Percentiles rank a stretch among this genome's conserved stretches.
phyloP scores from a whole-genome alignment of 1,140 invertebrate genomes.

The Episyrphus balteatus region DNA sequence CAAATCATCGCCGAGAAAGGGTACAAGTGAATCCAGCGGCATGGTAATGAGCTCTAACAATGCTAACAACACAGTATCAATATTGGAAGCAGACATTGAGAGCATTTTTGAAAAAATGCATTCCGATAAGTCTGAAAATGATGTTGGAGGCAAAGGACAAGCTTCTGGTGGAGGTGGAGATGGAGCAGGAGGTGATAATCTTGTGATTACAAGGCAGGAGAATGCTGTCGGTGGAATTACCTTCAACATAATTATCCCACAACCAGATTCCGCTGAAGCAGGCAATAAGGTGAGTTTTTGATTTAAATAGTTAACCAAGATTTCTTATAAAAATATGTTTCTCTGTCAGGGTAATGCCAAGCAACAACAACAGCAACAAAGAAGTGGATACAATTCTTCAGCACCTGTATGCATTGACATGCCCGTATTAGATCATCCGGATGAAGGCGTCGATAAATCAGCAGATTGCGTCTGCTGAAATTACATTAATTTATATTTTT shows the following conservation, averaged over 20 bases:
- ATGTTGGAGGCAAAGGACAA: conserved; percentile 7
- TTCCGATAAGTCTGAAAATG: too few species aligned
- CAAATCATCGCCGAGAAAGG: too few species aligned
- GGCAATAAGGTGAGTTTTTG: conserved; percentile 1
- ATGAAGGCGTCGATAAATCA: conserved; percentile 12
- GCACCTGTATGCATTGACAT: conserved; percentile 28
- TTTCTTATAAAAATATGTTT: neutral
- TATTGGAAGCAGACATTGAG: conserved; percentile 34
- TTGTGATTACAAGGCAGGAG: conserved; percentile 34
- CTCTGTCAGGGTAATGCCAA: conserved; percentile 6
- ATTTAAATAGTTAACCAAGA: neutral
- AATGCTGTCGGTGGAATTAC: conserved; percentile 23
- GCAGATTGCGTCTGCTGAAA: too few species aligned
- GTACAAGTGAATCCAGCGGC: too few species aligned
- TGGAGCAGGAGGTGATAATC: conserved; percentile 13
- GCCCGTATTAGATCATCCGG: conserved; percentile 32
- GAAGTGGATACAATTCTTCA: neutral
- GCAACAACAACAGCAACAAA: conserved; percentile 21
- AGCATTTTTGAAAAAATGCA: too few species aligned
- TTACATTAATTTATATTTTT: too few species aligned
- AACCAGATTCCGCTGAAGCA: too few species aligned
- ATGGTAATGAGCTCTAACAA: too few species aligned
- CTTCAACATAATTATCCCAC: too few species aligned
- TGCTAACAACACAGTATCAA: conserved; percentile 7
- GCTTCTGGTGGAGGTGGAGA: neutral